Base-by-base conservation (phyloP, 2,888 invertebrate species). In the Drosophila fungiperda region DNA sequence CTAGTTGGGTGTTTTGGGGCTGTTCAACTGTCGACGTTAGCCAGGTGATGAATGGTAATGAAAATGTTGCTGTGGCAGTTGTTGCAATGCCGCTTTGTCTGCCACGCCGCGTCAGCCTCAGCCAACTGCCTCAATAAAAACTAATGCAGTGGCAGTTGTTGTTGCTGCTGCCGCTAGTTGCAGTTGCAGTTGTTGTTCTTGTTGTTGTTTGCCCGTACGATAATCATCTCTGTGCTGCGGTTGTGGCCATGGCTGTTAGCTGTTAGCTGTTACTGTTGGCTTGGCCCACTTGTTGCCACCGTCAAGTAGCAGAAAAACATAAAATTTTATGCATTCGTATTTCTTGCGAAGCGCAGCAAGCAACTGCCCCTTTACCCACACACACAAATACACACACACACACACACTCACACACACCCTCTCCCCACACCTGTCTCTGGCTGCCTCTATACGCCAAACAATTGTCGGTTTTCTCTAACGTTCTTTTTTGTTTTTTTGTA, bases 251-350 rank as follows among this genome's bases (percentile, higher is more conserved):
- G 84, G 90, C 84, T 90, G 49, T 54, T 78, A 63, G 54, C 36
- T 83, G 65, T 32, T 63, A 15, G 80, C 52, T 68, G 67, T 60
- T 69, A 48, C 55, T 82, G 66, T 68, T 69, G 72, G 75, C 80
- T 84, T 90, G 86, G 90, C 86, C 86, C 90, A 86, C 86, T 86
- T 86, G 86, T 86, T 86, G 86, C 90, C 86, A 86, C 85, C 84
- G 83, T 76, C 76, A 80, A 90, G 86, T 90, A 86, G 90, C 86
- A 86, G 73, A 90, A 86, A 90, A 89, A 84, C 90, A 86, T 86
- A 87, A 86, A 86, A 89, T 89, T 86, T 86, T 90, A 86, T 86
- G 86, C 90, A 86, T 90, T 86, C 90, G 91, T 90, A 86, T 86
- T 87, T 90, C 88, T 90, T 90, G 87, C 78, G 82, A 90, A 87